Evolutionary conservation across 2,113 vertebrate species (phyloP).

Genomic region (Oreochromis tanganicae): DNA sequence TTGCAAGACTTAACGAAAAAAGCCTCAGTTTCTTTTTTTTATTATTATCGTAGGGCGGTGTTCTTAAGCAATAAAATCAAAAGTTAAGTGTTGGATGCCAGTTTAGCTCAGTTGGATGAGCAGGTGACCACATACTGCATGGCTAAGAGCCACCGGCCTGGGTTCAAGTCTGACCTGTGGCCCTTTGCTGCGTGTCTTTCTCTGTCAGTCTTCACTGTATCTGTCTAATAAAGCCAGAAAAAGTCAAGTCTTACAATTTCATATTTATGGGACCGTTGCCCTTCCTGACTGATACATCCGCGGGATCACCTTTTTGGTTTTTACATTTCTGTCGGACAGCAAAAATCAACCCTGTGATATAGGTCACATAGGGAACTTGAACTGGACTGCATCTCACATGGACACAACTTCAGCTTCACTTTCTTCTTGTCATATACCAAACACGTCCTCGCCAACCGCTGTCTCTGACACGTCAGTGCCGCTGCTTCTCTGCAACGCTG

Average conservation of each 20-base stretch:
- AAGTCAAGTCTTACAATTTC: neutral
- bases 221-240: neutral
- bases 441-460: neutral
- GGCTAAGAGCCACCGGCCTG: fast-evolving
- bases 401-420: neutral
- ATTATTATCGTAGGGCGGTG: neutral
- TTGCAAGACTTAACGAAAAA: neutral
- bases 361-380: neutral
- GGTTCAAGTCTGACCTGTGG: neutral
- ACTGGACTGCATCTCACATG: neutral
- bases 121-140: neutral
- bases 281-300: neutral
- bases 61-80: neutral
- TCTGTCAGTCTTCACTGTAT: neutral
- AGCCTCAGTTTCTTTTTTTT: neutral
- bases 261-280: neutral
- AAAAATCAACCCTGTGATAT: neutral
- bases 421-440: neutral
- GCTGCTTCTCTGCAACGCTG: neutral
- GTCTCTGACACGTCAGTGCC: neutral
- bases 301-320: neutral
- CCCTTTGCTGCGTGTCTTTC: neutral
- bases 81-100: neutral
- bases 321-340: neutral
- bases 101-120: neutral